These are phyloP conservation scores for Mormyrus proboscirostris DNA, from an alignment of 2,797 vertebrate genomes.

Conservation along the genomic window DNA sequence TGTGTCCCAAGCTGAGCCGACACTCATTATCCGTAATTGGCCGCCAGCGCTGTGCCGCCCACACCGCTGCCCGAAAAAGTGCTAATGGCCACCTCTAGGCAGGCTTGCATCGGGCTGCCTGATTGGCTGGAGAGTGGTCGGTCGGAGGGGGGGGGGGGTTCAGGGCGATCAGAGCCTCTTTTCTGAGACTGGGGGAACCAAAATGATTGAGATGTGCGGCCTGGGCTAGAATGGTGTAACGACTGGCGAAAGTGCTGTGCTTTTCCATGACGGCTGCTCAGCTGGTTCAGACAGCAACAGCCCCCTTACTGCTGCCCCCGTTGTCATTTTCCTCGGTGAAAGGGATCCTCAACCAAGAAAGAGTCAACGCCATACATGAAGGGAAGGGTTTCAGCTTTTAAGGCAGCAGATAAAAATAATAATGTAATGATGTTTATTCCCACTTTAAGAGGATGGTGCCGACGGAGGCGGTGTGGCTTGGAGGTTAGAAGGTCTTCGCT, in stretches of 20 bases:
- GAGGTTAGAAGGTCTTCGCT: neutral
- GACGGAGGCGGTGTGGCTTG: neutral
- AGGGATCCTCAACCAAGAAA: neutral
- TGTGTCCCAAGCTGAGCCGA: conserved; percentile 41
- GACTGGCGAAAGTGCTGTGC: neutral
- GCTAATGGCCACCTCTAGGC: conserved; percentile 25
- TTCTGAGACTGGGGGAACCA: neutral
- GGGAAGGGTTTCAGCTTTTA: neutral
- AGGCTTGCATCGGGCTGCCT: conserved; percentile 22
- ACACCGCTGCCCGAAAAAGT: conserved; percentile 34
- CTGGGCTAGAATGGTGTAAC: neutral
- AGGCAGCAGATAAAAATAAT: neutral
- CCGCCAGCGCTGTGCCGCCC: conserved; percentile 23
- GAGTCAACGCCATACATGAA: no score
- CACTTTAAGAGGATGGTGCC: neutral
- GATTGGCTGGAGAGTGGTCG: neutral
- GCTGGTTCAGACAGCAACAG: neutral
- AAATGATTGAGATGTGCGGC: conserved; percentile 26
- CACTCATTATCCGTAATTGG: conserved; percentile 50
- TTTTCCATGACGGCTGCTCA: neutral
- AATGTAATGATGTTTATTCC: neutral
- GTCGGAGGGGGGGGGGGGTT: neutral
- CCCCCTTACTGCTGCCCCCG: neutral
- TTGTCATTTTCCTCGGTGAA: neutral
- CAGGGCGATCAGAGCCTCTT: neutral